phyloP scores from a whole-genome alignment of 2,113 vertebrate genomes.

The Sphyrna mokarran region DNA sequence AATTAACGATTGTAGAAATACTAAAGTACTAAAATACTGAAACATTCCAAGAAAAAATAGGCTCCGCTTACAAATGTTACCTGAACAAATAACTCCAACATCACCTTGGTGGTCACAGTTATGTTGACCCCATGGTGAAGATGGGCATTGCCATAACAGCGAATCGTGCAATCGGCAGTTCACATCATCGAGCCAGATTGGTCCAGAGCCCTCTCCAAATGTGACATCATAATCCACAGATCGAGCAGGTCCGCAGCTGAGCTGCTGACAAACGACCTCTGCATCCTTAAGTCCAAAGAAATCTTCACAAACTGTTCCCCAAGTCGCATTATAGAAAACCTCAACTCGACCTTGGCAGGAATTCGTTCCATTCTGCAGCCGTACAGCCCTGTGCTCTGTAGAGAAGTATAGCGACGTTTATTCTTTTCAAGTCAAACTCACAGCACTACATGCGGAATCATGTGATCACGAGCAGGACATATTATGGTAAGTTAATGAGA shows the following conservation, averaged over 20 bases:
- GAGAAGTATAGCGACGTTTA: neutral
- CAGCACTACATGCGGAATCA: neutral
- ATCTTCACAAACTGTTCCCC: neutral
- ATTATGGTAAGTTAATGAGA: too few species aligned
- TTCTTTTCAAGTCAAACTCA: neutral
- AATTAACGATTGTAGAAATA: neutral
- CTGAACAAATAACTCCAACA: slow-evolving; percentile 53
- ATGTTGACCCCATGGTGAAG: slow-evolving; percentile 25
- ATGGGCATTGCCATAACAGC: fast-evolving
- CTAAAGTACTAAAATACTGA: neutral
- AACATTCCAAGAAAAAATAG: neutral
- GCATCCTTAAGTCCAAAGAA: neutral
- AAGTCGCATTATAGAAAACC: neutral
- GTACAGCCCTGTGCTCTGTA: neutral
- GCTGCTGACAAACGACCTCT: slow-evolving; percentile 41
- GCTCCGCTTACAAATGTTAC: slow-evolving; percentile 40
- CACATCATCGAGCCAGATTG: slow-evolving; percentile 55
- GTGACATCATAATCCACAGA: fast-evolving
- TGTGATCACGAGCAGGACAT: neutral
- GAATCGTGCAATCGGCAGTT: slow-evolving; percentile 50
- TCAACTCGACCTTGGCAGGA: neutral
- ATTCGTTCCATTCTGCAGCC: neutral
- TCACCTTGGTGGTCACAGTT: slow-evolving; percentile 63
- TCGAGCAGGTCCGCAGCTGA: neutral
- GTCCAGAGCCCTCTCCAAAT: slow-evolving; percentile 45